Conservation (phyloP, 2,888 invertebrate genomes). For the Pocota personata region DNA sequence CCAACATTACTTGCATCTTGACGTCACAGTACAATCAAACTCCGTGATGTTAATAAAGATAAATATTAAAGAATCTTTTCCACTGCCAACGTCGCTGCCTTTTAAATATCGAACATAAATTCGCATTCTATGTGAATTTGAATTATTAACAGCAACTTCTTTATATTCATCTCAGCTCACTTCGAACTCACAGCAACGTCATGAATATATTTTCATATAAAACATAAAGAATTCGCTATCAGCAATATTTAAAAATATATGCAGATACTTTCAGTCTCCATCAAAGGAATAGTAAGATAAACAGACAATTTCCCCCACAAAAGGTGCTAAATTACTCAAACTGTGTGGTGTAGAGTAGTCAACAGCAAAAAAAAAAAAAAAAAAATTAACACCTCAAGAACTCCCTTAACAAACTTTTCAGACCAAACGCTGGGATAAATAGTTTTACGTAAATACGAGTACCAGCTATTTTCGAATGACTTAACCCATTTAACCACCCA, state of each 20-base stretch:
- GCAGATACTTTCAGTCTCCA: constrained; percentile 50
- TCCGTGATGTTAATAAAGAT: background rate
- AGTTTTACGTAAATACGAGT: constrained; percentile 13
- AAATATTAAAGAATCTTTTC: background rate
- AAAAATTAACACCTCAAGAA: background rate
- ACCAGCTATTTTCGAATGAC: constrained; percentile 46
- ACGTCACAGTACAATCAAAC: background rate
- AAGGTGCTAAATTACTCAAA: constrained; percentile 69
- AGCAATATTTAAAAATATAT: too few relatives aligned
- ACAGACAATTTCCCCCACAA: constrained; percentile 27
- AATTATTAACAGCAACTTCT: constrained; percentile 21
- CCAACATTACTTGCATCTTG: background rate
- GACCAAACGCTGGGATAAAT: constrained; percentile 58
- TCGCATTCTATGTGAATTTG: constrained; percentile 35
- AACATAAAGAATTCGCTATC: constrained; percentile 2
- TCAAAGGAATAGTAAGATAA: constrained; percentile 23
- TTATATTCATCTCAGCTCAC: constrained; percentile 38
- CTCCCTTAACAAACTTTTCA: constrained; percentile 53
- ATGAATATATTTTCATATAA: constrained; percentile 53
- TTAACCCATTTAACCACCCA: background rate
- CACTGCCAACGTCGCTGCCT: background rate
- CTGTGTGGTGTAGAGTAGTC: constrained; percentile 14
- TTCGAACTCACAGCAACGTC: constrained; percentile 1
- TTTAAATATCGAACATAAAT: constrained; percentile 1
- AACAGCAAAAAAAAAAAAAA: background rate